Evolutionary conservation across 2,797 vertebrate genomes (phyloP).

Genomic region (Valencia hispanica): DNA sequence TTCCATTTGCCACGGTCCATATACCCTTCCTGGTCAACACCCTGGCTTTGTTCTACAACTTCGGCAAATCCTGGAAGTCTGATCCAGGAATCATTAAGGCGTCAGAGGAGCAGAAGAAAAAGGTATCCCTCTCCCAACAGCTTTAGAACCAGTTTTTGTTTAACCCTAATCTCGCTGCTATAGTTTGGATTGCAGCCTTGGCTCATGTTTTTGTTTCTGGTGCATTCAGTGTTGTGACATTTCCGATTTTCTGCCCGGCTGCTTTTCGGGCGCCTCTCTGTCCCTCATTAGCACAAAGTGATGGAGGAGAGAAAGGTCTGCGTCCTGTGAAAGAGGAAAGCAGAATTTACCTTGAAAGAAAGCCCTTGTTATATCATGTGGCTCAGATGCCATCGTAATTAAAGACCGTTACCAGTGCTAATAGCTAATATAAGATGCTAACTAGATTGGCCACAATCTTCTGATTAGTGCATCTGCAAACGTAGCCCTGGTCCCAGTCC

Average conservation of each 20-base stretch:
- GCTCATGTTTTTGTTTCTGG: background rate
- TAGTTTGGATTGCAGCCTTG: background rate
- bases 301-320: background rate
- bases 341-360: background rate
- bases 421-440: background rate
- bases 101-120: slow-evolving; percentile 99
- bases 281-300: slow-evolving; percentile 47
- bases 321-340: background rate
- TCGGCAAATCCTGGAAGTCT: slow-evolving; percentile 99
- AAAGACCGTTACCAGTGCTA: background rate
- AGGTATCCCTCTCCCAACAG: slow-evolving; percentile 79
- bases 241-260: slow-evolving; percentile 1
- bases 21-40: slow-evolving; percentile 97
- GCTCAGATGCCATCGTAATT: too few species aligned
- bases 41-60: slow-evolving; percentile 97
- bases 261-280: background rate
- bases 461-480: background rate
- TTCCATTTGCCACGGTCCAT: slow-evolving; percentile 93
- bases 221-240: background rate
- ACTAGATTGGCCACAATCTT: background rate
- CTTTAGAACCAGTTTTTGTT: background rate
- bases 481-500: background rate
- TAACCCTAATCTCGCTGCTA: background rate
- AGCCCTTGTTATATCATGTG: background rate
- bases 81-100: slow-evolving; percentile 99